Conservation (phyloP, 2,797 vertebrate species). For the Phyllotis vaccarum region DNA sequence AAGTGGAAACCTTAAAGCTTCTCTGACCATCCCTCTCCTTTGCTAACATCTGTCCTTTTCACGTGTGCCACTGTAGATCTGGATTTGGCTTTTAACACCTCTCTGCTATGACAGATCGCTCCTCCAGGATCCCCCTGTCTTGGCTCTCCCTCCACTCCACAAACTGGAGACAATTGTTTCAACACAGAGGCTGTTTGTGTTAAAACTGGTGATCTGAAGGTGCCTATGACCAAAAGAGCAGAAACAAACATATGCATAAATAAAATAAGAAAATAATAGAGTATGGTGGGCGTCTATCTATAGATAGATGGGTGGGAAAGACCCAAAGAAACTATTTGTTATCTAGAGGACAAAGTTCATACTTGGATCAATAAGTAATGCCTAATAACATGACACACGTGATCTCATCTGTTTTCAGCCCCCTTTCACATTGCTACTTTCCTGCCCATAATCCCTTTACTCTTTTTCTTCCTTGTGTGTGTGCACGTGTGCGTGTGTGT, state of each 20-base stretch:
- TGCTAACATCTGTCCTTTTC: background rate
- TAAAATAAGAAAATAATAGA: background rate
- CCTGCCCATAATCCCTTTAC: background rate
- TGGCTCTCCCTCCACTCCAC: background rate
- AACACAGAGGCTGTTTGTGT: background rate
- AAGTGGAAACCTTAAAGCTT: conserved; percentile 44
- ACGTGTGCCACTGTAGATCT: background rate
- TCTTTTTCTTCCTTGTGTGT: background rate
- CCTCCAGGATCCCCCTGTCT: background rate
- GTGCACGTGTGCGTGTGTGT: background rate
- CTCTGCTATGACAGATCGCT: background rate
- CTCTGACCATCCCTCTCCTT: background rate
- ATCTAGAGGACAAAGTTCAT: background rate
- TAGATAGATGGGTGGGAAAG: background rate
- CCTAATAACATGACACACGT: background rate
- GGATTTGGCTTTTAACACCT: background rate
- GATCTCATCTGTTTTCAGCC: background rate
- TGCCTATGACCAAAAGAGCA: background rate
- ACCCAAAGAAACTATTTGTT: background rate
- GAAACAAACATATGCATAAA: conserved; percentile 6
- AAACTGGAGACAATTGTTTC: conserved; percentile 1
- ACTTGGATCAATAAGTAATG: background rate
- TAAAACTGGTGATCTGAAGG: background rate
- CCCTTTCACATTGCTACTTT: background rate
- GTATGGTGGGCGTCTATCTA: background rate